Conservation (phyloP, 2,888 invertebrate genomes). For the Aspidiotus rigidus region DNA sequence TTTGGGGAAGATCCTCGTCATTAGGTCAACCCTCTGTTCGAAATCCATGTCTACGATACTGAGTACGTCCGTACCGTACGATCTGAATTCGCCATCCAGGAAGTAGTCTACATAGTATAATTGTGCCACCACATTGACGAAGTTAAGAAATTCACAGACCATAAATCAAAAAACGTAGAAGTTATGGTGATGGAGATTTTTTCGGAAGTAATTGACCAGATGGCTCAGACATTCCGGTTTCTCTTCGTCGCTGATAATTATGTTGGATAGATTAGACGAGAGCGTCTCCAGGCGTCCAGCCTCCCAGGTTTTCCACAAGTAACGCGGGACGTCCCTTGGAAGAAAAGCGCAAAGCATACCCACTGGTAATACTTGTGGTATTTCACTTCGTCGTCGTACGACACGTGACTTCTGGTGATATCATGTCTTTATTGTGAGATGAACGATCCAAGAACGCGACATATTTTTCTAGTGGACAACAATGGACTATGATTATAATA, state of each 20-base stretch:
- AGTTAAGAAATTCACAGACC: slow-evolving; percentile 65
- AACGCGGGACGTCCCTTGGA: slow-evolving; percentile 71
- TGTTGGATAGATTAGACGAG: slow-evolving; percentile 64
- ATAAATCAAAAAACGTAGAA: slow-evolving; percentile 73
- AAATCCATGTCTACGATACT: slow-evolving; percentile 67
- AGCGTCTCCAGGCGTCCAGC: slow-evolving; percentile 67
- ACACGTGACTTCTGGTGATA: no score
- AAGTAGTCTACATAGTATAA: slow-evolving; percentile 62
- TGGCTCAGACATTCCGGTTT: slow-evolving; percentile 61
- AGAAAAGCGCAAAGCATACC: slow-evolving; percentile 75
- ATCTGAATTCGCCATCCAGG: slow-evolving; percentile 62
- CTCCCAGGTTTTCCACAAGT: slow-evolving; percentile 76
- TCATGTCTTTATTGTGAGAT: no score
- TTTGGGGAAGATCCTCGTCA: slow-evolving; percentile 77
- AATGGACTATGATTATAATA: no score
- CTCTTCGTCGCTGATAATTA: slow-evolving; percentile 60
- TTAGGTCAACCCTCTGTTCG: slow-evolving; percentile 71
- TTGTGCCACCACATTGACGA: slow-evolving; percentile 66
- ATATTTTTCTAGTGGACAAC: no score
- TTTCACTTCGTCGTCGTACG: not conserved
- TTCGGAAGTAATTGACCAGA: slow-evolving; percentile 68
- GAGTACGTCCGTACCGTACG: slow-evolving; percentile 57
- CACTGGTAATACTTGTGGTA: slow-evolving; percentile 94
- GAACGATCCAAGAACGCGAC: no score
- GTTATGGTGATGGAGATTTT: slow-evolving; percentile 54